Evolutionary conservation across 2,797 vertebrate genomes (phyloP).

Genomic region (Graptemys geographica): DNA sequence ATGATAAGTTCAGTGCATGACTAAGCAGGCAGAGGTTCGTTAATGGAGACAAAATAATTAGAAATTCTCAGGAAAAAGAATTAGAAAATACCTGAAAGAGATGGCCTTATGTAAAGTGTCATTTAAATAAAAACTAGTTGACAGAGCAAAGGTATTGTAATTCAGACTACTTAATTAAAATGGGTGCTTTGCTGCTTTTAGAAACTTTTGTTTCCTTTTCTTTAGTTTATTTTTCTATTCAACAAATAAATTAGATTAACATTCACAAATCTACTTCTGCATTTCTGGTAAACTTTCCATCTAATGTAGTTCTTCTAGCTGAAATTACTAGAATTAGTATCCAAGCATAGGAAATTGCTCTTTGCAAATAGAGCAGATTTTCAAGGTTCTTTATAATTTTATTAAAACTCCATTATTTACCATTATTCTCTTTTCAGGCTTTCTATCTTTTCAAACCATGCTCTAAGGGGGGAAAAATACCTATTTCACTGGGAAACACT

Average conservation of each 20-base stretch:
- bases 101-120: neutral
- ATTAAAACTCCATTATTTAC: conserved; percentile 22
- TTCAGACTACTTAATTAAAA: conserved; percentile 3
- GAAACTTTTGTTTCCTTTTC: conserved; percentile 1
- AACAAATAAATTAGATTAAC: conserved; percentile 11
- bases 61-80: conserved; percentile 10
- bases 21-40: neutral
- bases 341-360: neutral
- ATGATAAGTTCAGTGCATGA: conserved; percentile 1
- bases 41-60: neutral
- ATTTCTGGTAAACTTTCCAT: conserved; percentile 37
- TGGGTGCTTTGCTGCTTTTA: neutral
- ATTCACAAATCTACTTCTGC: neutral
- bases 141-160: neutral
- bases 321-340: conserved; percentile 11
- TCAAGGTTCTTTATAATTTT: conserved; percentile 13
- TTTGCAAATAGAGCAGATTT: conserved; percentile 36
- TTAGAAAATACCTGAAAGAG: neutral
- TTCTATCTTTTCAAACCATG: neutral
- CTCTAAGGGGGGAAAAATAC: neutral
- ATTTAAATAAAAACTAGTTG: neutral
- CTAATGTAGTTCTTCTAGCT: neutral
- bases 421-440: neutral
- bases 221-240: conserved; percentile 23
- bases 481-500: neutral